Conservation (phyloP, 2,888 invertebrate species). For the Synanthedon tipuliformis region DNA sequence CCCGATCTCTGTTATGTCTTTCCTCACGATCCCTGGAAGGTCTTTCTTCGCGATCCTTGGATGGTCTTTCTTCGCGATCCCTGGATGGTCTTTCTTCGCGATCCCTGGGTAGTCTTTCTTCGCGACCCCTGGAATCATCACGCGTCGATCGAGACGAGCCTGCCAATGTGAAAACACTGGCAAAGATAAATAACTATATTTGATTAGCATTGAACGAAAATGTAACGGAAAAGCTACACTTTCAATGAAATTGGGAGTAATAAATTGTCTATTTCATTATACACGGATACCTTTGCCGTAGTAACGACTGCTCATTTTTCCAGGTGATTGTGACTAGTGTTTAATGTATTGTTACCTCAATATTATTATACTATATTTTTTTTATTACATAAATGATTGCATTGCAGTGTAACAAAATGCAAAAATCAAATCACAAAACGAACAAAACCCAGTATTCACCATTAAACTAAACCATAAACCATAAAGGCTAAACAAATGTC, state of each 20-base stretch:
- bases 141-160: constrained; percentile 73
- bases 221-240: not conserved
- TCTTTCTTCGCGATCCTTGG: constrained; percentile 8
- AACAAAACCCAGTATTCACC: no score
- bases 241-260: constrained; percentile 6
- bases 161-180: constrained; percentile 83
- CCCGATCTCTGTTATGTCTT: constrained; percentile 22
- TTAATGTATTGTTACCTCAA: no score
- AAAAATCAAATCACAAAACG: no score
- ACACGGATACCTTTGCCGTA: constrained; percentile 50
- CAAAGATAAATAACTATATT: constrained; percentile 69
- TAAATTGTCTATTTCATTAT: constrained; percentile 16
- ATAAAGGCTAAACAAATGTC: no score
- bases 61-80: constrained; percentile 7
- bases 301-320: constrained; percentile 37
- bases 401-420: no score
- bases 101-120: constrained; percentile 39
- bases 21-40: not conserved
- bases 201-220: not conserved
- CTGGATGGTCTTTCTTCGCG: constrained; percentile 6
- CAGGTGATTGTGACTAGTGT: no score
- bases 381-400: no score
- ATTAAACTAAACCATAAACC: no score
- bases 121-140: constrained; percentile 57
- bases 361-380: no score